A percentile compares a stretch with the other conserved stretches of the same genome.
Evolutionary conservation across 2,113 vertebrate genomes (phyloP).

Genomic region (Nicator chloris): DNA sequence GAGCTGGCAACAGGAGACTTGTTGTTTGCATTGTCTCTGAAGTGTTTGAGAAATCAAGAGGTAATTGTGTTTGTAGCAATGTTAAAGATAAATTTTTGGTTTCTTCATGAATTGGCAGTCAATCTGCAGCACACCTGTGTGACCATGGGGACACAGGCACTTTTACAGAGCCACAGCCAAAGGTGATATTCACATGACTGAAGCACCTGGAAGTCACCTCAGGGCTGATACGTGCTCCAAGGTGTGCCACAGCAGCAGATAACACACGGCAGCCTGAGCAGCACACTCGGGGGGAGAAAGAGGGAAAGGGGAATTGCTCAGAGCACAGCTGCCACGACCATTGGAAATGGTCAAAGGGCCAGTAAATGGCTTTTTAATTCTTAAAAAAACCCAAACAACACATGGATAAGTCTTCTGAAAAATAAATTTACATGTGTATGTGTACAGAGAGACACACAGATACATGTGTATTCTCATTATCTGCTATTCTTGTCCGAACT

Average conservation of each 20-base stretch:
- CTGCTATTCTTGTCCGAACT: not conserved
- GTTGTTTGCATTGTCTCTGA: not conserved
- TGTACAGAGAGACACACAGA: not conserved
- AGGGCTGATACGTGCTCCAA: not conserved
- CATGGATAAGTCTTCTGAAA: not conserved
- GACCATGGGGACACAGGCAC: not conserved
- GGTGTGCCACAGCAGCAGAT: not conserved
- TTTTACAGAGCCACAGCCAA: not conserved
- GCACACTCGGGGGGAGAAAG: fast-evolving
- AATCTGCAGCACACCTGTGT: not conserved
- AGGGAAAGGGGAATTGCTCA: not conserved
- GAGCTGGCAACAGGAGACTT: not conserved
- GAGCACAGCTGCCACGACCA: fast-evolving
- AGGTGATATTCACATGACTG: not conserved
- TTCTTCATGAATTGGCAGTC: not conserved
- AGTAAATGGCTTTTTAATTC: not conserved
- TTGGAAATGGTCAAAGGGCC: not conserved
- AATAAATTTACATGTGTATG: not conserved
- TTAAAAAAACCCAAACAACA: not conserved
- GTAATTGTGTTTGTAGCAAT: not conserved
- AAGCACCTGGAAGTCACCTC: not conserved
- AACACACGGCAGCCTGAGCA: fast-evolving
- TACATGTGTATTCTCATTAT: not conserved
- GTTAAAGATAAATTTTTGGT: not conserved
- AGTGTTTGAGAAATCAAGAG: not conserved